A percentile compares a stretch with the other conserved stretches of the same genome.
Evolutionary conservation across 2,797 vertebrate species (phyloP).

Genomic region (Protonibea diacanthus): DNA sequence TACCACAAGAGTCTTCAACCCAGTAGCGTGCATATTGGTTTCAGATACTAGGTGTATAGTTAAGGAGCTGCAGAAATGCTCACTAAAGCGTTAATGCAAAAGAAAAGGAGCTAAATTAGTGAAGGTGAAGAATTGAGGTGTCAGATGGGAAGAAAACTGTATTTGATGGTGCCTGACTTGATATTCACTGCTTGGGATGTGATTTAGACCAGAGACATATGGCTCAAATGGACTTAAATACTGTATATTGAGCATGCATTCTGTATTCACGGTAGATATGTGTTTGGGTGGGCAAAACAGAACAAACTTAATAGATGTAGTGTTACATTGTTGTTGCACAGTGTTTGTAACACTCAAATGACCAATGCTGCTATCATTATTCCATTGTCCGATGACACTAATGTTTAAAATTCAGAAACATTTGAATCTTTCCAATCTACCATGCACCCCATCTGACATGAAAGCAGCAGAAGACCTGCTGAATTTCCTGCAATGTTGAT

Average conservation of each 20-base stretch:
- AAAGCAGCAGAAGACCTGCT: neutral
- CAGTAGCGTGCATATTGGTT: conserved; percentile 27
- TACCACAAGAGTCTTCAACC: conserved; percentile 47
- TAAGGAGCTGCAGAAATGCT: conserved; percentile 54
- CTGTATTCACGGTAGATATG: neutral
- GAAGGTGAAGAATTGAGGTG: conserved; percentile 23
- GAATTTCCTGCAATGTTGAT: neutral
- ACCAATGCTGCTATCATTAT: neutral
- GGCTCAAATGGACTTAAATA: neutral
- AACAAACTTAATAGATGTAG: neutral
- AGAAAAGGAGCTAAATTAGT: conserved; percentile 44
- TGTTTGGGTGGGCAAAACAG: neutral
- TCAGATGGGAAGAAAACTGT: conserved; percentile 8
- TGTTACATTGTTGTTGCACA: neutral
- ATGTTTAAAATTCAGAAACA: neutral
- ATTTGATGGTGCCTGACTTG: conserved; percentile 12
- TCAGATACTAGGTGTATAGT: conserved; percentile 45
- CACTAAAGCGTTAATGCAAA: conserved; percentile 59
- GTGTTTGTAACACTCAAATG: neutral
- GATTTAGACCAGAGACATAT: neutral
- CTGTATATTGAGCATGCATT: neutral
- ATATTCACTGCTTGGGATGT: neutral
- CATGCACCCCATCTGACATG: neutral
- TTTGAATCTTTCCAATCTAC: neutral
- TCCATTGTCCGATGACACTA: neutral